Evolutionary conservation across 2,797 vertebrate genomes (phyloP).

Genomic region (Craterocephalus amniculus): DNA sequence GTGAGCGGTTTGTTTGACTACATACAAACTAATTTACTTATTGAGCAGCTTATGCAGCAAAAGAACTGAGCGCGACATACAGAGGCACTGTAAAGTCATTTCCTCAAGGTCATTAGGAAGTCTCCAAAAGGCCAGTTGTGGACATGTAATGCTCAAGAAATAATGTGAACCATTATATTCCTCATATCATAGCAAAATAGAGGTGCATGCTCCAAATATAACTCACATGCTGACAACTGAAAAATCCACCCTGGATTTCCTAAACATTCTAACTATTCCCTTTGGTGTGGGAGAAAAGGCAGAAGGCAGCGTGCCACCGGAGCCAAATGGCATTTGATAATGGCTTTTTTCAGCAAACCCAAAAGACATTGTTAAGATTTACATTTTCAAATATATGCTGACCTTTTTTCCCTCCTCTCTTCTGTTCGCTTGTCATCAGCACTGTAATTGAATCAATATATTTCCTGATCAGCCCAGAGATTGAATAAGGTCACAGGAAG

Average conservation of each 20-base stretch:
- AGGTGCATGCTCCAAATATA: slow-evolving; percentile 67
- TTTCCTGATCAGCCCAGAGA: slow-evolving; percentile 99
- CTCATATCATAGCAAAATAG: slow-evolving; percentile 69
- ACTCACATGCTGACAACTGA: slow-evolving; percentile 76
- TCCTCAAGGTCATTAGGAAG: slow-evolving; percentile 77
- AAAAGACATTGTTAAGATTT: slow-evolving; percentile 99
- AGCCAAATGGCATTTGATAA: slow-evolving; percentile 98
- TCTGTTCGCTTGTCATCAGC: slow-evolving; percentile 97
- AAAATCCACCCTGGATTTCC: slow-evolving; percentile 76
- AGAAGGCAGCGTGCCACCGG: slow-evolving; percentile 86
- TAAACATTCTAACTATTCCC: slow-evolving; percentile 84
- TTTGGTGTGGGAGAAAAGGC: slow-evolving; percentile 79
- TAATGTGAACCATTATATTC: slow-evolving; percentile 70
- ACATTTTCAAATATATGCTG: slow-evolving; percentile 99
- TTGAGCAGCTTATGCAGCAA: slow-evolving; percentile 64
- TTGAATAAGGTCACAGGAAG: slow-evolving; percentile 99
- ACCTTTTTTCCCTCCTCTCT: slow-evolving; percentile 96
- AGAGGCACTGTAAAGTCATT: slow-evolving; percentile 70
- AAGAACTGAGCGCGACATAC: slow-evolving; percentile 51
- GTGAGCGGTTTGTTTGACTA: slow-evolving; percentile 81
- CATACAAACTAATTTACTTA: slow-evolving; percentile 75
- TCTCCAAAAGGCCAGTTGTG: slow-evolving; percentile 64
- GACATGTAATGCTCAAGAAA: slow-evolving; percentile 67
- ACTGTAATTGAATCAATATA: slow-evolving; percentile 99
- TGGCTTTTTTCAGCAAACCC: slow-evolving; percentile 91